These are phyloP conservation scores for Thunnus maccoyii DNA, from an alignment of 2,113 vertebrate species.

Conservation along the genomic window DNA sequence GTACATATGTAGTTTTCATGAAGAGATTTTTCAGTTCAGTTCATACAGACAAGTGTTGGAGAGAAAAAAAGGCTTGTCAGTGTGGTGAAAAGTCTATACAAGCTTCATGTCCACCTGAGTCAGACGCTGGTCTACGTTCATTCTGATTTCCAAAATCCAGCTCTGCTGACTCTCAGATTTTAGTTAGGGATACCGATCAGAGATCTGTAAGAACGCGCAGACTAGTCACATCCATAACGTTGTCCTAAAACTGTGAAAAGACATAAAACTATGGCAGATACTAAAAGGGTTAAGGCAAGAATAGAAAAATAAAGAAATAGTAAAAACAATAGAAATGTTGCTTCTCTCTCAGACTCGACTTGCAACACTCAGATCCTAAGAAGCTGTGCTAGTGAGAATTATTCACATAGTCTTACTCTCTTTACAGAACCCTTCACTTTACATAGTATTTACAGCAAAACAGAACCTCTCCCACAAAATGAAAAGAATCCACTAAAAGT, in stretches of 20 bases:
- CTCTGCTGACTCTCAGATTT: slow-evolving; percentile 19
- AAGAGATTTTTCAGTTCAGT: slow-evolving; percentile 43
- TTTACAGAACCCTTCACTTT: slow-evolving; percentile 77
- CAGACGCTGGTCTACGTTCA: neutral
- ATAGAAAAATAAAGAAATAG: slow-evolving; percentile 79
- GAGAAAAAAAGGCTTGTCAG: neutral
- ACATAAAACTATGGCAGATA: slow-evolving; percentile 55
- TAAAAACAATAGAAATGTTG: slow-evolving; percentile 79
- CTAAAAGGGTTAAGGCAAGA: slow-evolving; percentile 82
- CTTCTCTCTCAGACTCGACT: slow-evolving; percentile 60
- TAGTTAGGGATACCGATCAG: slow-evolving; percentile 22
- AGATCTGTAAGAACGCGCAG: slow-evolving; percentile 49
- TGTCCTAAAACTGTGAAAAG: slow-evolving; percentile 51
- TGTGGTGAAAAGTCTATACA: slow-evolving; percentile 26
- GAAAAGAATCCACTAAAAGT: slow-evolving; percentile 64
- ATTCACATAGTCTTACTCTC: slow-evolving; percentile 73
- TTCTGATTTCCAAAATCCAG: slow-evolving; percentile 12
- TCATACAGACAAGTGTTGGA: slow-evolving; percentile 23
- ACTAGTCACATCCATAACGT: slow-evolving; percentile 42
- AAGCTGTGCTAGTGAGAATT: slow-evolving; percentile 72
- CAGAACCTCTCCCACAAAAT: slow-evolving; percentile 54
- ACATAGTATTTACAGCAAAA: slow-evolving; percentile 81
- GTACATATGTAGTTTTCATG: slow-evolving; percentile 53
- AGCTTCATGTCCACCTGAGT: neutral
- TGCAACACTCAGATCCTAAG: slow-evolving; percentile 64